Percentiles rank a stretch among this genome's conserved stretches.
Conservation (phyloP, 1,140 invertebrate species). For the Pteromalus puparum region DNA sequence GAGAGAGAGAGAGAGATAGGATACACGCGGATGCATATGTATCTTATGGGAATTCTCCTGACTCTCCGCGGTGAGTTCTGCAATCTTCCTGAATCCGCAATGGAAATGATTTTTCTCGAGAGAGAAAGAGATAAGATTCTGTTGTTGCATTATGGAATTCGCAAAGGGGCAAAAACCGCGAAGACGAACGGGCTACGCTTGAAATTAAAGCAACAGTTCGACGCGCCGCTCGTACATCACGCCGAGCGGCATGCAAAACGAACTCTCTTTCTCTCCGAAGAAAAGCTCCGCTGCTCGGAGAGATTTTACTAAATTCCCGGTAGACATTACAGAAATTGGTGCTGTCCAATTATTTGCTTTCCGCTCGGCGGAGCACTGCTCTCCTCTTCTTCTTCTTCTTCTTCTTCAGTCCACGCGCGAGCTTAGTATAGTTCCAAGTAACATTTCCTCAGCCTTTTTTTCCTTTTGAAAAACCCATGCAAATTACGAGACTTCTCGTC, state of each 20-base stretch:
- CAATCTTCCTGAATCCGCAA: neutral
- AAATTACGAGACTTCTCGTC: neutral
- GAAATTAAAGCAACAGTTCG: no score
- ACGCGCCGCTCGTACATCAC: no score
- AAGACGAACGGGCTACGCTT: no score
- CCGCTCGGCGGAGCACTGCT: constrained; percentile 13
- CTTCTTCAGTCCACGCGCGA: neutral
- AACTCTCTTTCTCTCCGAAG: neutral
- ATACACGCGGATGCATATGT: neutral
- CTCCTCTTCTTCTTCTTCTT: neutral
- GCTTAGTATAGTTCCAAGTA: constrained; percentile 8
- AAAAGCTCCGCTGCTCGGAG: neutral
- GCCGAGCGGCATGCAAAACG: neutral
- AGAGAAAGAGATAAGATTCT: no score
- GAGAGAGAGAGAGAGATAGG: neutral
- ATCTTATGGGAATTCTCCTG: neutral
- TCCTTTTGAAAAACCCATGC: neutral
- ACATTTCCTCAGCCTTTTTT: constrained; percentile 13
- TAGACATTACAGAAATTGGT: constrained; percentile 45
- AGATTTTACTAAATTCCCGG: constrained; percentile 35
- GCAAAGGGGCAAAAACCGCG: no score
- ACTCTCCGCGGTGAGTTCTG: no score
- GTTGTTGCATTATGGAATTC: no score
- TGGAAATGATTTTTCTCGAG: neutral
- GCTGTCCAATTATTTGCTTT: constrained; percentile 46